phyloP scores from a whole-genome alignment of 2,113 vertebrate genomes.

The Nothobranchius furzeri region DNA sequence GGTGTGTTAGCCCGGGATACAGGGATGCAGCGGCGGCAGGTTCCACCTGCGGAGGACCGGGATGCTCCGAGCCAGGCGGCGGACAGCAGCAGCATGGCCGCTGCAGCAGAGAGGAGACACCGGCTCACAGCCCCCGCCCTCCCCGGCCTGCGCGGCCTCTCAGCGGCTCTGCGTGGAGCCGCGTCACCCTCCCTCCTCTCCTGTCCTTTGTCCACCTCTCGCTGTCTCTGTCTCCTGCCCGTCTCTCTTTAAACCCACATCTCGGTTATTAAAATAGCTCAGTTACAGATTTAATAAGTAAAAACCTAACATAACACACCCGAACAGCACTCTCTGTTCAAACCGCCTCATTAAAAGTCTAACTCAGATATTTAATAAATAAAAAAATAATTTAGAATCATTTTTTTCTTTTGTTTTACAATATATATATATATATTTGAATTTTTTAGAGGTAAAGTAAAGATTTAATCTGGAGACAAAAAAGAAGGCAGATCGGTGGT shows the following conservation, averaged over 20 bases:
- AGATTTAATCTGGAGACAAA: background rate
- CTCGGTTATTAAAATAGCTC: too few relatives aligned
- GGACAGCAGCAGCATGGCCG: constrained; percentile 62
- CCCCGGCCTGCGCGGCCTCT: background rate
- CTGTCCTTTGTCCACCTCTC: constrained; percentile 2
- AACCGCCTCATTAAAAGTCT: too few relatives aligned
- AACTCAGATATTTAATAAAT: too few relatives aligned
- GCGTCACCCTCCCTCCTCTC: constrained; percentile 16
- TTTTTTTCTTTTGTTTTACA: background rate
- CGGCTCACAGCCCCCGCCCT: constrained; percentile 31
- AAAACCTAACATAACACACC: too few relatives aligned
- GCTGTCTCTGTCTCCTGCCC: constrained; percentile 12
- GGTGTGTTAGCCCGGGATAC: constrained; percentile 18
- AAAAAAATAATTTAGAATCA: too few relatives aligned
- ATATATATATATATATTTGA: too few relatives aligned
- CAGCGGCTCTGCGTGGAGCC: constrained; percentile 49
- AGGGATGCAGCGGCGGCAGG: constrained; percentile 29
- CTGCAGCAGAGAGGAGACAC: constrained; percentile 60
- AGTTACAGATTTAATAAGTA: too few relatives aligned
- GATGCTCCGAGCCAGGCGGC: constrained; percentile 42
- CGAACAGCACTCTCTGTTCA: too few relatives aligned
- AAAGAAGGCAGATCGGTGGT: background rate
- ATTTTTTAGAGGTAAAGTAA: background rate
- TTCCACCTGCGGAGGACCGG: constrained; percentile 36
- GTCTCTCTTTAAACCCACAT: constrained; percentile 5